phyloP scores from a whole-genome alignment of 2,797 vertebrate species.

The Sebastes itinus region DNA sequence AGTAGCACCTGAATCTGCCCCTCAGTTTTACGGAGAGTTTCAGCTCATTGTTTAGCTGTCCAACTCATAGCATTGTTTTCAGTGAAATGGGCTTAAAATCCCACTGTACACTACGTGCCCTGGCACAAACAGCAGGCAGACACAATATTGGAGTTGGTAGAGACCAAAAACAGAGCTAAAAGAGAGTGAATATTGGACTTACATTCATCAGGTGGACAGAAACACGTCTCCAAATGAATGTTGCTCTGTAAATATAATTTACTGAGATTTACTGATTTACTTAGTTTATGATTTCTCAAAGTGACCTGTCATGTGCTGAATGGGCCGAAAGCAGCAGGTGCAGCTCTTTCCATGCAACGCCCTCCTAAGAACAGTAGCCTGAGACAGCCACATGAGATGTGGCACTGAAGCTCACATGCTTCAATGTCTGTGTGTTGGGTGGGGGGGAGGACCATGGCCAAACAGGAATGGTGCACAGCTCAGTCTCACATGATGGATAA shows the following conservation, averaged over 20 bases:
- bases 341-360: not conserved
- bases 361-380: not conserved
- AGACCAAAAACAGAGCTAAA: not conserved
- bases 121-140: not conserved
- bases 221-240: not conserved
- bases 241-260: not conserved
- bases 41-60: not conserved
- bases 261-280: no score
- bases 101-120: no score
- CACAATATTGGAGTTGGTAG: not conserved
- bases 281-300: no score
- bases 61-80: not conserved
- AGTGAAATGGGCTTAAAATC: not conserved
- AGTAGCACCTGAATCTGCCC: not conserved
- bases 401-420: conserved; percentile 1
- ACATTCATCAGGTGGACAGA: not conserved
- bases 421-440: not conserved
- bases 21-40: not conserved
- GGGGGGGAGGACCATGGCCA: not conserved
- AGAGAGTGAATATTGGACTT: not conserved
- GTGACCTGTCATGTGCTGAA: not conserved
- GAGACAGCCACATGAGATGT: not conserved
- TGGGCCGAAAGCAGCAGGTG: not conserved
- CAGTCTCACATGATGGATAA: conserved; percentile 37
- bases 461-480: conserved; percentile 34